Conservation (phyloP, 2,888 invertebrate genomes). For the Tricholauxania praeusta region DNA sequence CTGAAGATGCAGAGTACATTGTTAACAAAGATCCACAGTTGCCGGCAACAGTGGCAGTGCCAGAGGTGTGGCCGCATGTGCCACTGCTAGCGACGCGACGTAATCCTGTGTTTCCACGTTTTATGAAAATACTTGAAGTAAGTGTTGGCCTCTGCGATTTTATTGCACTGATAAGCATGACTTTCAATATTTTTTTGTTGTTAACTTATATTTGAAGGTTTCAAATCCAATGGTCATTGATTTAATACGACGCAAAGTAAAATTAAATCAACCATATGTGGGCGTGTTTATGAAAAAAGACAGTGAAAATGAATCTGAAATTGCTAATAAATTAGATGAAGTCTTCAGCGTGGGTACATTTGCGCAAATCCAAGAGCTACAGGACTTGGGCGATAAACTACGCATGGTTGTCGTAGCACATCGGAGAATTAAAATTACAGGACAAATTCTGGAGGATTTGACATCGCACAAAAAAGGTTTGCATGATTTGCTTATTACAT, state of each 20-base stretch:
- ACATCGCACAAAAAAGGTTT: slow-evolving; percentile 66
- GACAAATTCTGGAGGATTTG: slow-evolving; percentile 82
- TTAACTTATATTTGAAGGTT: neutral
- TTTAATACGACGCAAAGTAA: slow-evolving; percentile 91
- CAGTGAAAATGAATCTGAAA: slow-evolving; percentile 88
- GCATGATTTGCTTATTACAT: neutral
- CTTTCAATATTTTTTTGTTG: slow-evolving; percentile 10
- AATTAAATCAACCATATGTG: slow-evolving; percentile 95
- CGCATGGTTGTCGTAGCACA: slow-evolving; percentile 96
- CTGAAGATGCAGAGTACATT: slow-evolving; percentile 48
- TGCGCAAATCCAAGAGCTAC: slow-evolving; percentile 97
- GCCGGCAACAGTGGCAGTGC: slow-evolving; percentile 92
- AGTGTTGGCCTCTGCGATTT: neutral
- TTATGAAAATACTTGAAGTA: slow-evolving; percentile 97
- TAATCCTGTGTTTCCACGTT: slow-evolving; percentile 97
- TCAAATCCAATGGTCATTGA: slow-evolving; percentile 89
- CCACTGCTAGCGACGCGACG: slow-evolving; percentile 94
- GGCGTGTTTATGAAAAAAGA: slow-evolving; percentile 96
- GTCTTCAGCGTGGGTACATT: slow-evolving; percentile 94
- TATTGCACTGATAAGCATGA: neutral
- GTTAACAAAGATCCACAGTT: slow-evolving; percentile 66
- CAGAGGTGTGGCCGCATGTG: slow-evolving; percentile 96
- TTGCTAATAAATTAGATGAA: slow-evolving; percentile 86
- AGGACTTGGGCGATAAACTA: slow-evolving; percentile 91
- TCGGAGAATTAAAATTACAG: slow-evolving; percentile 84